Evolutionary conservation across 2,888 invertebrate genomes (phyloP).

Genomic region (Hirtodrosophila alboralis): DNA sequence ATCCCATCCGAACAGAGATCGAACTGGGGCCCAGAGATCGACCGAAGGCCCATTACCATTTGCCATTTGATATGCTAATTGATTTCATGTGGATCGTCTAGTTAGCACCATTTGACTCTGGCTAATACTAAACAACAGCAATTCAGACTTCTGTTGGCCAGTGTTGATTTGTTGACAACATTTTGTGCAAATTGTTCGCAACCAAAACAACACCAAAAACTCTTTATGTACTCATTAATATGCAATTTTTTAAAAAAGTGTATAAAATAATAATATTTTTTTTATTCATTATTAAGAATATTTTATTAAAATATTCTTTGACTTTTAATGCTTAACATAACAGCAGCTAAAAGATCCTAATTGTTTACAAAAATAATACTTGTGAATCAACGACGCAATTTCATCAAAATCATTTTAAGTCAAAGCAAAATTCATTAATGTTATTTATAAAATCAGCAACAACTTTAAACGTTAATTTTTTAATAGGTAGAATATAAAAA

Average conservation of each 20-base stretch:
- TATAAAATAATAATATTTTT: too few species aligned
- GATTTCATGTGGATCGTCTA: conserved; percentile 66
- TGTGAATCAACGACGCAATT: too few species aligned
- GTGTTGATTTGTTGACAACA: conserved; percentile 7
- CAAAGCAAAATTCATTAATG: too few species aligned
- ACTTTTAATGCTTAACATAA: too few species aligned
- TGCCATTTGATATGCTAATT: conserved; percentile 65
- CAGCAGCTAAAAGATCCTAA: too few species aligned
- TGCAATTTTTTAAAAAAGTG: conserved; percentile 4
- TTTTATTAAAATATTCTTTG: too few species aligned
- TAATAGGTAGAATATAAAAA: too few species aligned
- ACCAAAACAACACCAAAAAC: conserved; percentile 10
- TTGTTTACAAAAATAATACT: too few species aligned
- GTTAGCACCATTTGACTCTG: conserved; percentile 54
- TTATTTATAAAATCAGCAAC: too few species aligned
- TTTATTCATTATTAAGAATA: too few species aligned
- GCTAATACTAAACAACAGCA: conserved; percentile 33
- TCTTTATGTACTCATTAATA: not conserved
- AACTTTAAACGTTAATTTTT: too few species aligned
- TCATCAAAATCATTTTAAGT: too few species aligned
- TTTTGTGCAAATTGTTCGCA: conserved; percentile 5
- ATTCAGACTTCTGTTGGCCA: conserved; percentile 4
- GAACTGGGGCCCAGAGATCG: not conserved
- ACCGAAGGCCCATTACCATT: conserved; percentile 20
- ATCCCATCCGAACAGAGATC: conserved; percentile 16